Percentiles rank a stretch among this genome's conserved stretches.
Evolutionary conservation across 2,797 vertebrate genomes (phyloP).

Genomic region (Clarias pachynema): DNA sequence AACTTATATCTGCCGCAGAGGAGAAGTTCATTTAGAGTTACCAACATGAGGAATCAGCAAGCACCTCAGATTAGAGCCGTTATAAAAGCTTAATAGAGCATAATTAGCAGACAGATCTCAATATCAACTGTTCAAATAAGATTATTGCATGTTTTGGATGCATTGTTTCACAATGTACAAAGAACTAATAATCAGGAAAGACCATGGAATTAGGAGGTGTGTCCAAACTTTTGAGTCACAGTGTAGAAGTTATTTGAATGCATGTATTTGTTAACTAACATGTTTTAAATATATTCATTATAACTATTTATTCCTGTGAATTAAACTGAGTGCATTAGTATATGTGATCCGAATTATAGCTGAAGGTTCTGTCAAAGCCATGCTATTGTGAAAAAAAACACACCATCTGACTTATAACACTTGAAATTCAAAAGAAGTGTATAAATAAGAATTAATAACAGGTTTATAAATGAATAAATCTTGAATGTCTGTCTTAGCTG

Average conservation of each 20-base stretch:
- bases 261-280: not conserved
- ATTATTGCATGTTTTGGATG: too few species aligned
- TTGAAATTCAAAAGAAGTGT: not conserved
- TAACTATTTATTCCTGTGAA: not conserved
- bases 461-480: not conserved
- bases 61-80: too few species aligned
- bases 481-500: not conserved
- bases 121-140: too few species aligned
- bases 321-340: not conserved
- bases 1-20: too few species aligned
- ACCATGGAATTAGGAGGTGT: too few species aligned
- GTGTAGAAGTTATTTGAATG: not conserved
- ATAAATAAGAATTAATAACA: not conserved
- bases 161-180: too few species aligned
- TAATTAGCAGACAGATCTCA: too few species aligned
- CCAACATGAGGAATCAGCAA: too few species aligned
- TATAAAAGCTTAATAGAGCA: too few species aligned
- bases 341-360: not conserved
- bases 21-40: too few species aligned
- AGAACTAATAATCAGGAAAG: too few species aligned
- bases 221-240: too few species aligned
- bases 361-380: not conserved
- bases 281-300: not conserved
- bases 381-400: not conserved
- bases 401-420: not conserved